Evolutionary conservation across 2,113 vertebrate species (phyloP), one percentile per base, ranked within the genome.

Genomic region (Ceyx cyanopectus): DNA sequence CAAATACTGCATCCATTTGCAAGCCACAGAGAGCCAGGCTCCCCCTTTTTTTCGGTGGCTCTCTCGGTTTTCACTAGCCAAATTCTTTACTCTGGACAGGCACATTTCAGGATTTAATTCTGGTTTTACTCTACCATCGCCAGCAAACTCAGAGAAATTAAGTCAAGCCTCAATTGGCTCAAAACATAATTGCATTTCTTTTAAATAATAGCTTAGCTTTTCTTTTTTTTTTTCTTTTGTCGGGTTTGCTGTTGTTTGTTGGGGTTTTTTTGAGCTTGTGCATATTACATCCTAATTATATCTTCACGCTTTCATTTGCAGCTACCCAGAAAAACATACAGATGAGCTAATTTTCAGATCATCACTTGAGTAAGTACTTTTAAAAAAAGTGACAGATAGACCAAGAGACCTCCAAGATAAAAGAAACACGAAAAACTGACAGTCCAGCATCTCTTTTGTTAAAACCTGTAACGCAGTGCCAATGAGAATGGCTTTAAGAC

Each of bases 141-240:
- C 74, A 92, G 67, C 32, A 91, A 93, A 67, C 37, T n/a, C 80
- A 63, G 60, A 85, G 76, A 94, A 93, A 95, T 77, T 87, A 90
- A 92, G 86, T 89, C 62, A 91, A 85, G 87, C 87, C 78, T 93
- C 87, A 92, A 82, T 73, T 92, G 75, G 34, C 61, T 92, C 41
- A 82, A 84, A 82, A 69, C 10, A n/a, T 85, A 92, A 94, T 63
- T 93, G 87, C 81, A 73, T 83, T 85, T 89, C 41, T 95, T 74
- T 75, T 81, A 91, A 92, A 87, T 65, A 89, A 95, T 9, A 90
- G 66, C 46, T 79, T 66, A 56, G 63, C 10, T 16, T 87, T 79
- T 54, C 50, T n/a, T 76, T 92, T 45, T 7, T 46, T 90, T 87
- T 15, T 24, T 29, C 37, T 13, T 26, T 11, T 41, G 60, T 40